A percentile compares a stretch with the other conserved stretches of the same genome.
These are phyloP conservation scores for Carassius gibelio DNA, from an alignment of 2,113 vertebrate genomes.

Conservation along the genomic window DNA sequence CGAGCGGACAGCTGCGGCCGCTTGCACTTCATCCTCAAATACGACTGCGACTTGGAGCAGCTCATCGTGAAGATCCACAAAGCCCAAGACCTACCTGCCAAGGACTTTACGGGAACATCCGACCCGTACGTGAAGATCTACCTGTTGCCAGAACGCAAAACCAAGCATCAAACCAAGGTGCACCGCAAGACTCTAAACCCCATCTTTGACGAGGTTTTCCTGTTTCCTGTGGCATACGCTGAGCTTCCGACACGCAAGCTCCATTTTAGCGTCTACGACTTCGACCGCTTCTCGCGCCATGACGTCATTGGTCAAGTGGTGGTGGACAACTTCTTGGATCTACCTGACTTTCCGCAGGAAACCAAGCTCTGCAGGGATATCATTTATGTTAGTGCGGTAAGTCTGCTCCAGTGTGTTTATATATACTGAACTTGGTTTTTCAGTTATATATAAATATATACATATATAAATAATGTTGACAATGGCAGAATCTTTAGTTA, in stretches of 20 bases:
- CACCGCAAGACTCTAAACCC: conserved; percentile 98
- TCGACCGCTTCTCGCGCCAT: conserved; percentile 97
- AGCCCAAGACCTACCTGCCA: conserved; percentile 92
- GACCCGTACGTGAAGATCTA: conserved; percentile 99
- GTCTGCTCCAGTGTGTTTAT: conserved; percentile 56
- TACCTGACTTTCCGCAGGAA: conserved; percentile 94
- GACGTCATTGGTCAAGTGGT: conserved; percentile 97
- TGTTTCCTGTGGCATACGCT: conserved; percentile 90
- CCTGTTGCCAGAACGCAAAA: conserved; percentile 96
- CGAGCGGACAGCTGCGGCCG: conserved; percentile 84
- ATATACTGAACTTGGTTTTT: background rate
- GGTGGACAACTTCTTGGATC: conserved; percentile 97
- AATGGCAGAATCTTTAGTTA: background rate
- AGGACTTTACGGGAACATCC: conserved; percentile 98
- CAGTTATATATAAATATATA: no score
- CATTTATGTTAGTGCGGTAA: conserved; percentile 95
- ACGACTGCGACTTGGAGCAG: conserved; percentile 96
- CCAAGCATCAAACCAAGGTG: conserved; percentile 99
- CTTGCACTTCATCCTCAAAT: conserved; percentile 92
- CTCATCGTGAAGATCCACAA: conserved; percentile 97
- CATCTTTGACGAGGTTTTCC: conserved; percentile 96
- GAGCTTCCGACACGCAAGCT: conserved; percentile 90
- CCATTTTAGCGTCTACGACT: conserved; percentile 98
- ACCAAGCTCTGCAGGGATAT: conserved; percentile 95
- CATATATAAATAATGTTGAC: background rate